These are phyloP conservation scores for Sardina pilchardus DNA, from an alignment of 2,113 vertebrate genomes.

Conservation along the genomic window DNA sequence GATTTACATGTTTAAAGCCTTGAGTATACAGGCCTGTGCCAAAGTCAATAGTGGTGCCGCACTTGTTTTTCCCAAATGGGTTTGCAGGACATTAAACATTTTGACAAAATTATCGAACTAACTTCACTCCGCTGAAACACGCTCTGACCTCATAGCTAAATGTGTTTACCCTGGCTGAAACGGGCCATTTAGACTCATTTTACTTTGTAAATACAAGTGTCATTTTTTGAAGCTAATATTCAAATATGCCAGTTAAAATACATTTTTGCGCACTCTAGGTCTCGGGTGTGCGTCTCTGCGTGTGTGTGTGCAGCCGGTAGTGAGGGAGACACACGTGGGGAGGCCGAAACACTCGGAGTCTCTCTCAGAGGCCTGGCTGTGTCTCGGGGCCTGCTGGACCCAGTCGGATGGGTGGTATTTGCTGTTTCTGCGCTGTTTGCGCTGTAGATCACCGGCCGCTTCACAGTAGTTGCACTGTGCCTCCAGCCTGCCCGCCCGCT, in stretches of 20 bases:
- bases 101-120: constrained; percentile 96
- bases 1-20: constrained; percentile 79
- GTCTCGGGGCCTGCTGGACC: constrained; percentile 45
- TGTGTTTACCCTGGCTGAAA: constrained; percentile 91
- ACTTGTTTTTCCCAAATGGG: constrained; percentile 84
- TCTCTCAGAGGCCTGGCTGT: constrained; percentile 48
- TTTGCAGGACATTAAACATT: constrained; percentile 91
- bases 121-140: constrained; percentile 84
- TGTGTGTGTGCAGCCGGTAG: constrained; percentile 35
- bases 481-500: background rate
- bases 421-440: constrained; percentile 53
- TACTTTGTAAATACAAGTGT: constrained; percentile 71
- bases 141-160: constrained; percentile 93
- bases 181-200: constrained; percentile 72
- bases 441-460: constrained; percentile 54
- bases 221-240: constrained; percentile 74
- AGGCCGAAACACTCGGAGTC: constrained; percentile 13
- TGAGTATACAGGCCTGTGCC: constrained; percentile 77
- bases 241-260: constrained; percentile 72
- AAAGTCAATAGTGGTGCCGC: constrained; percentile 86
- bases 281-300: background rate
- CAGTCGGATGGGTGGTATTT: constrained; percentile 61
- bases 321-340: constrained; percentile 6
- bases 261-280: constrained; percentile 33
- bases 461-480: constrained; percentile 14